Evolutionary conservation across 1,140 invertebrate genomes (phyloP), one percentile per base, ranked within the genome.

Genomic region (Aphelinus atriplicis): DNA sequence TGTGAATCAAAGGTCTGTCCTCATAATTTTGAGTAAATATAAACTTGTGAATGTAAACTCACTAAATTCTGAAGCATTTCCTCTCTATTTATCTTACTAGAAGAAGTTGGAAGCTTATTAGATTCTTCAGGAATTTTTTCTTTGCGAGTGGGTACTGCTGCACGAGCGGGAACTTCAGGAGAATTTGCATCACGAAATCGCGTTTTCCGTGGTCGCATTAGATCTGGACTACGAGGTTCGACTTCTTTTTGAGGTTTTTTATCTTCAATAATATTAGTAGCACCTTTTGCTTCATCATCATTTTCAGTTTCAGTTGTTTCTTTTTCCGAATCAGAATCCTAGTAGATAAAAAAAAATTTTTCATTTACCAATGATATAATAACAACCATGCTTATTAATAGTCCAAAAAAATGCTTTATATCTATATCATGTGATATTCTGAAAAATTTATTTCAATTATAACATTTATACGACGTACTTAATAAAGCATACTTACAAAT

Each of bases 401-500:
- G 55, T 60, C 45, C 7, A 66, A 68, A 48, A 68, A 57, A 57
- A 57, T 26, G 26, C 26, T 26, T 26, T 26, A 26, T 26, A 26
- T 26, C 26, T 26, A 26, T 26, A 26, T 26, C 26, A 26, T 26
- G 26, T 26, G 26, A 26, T 26, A 26, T 26, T 26, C 26, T 26
- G 26, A 26, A 66, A 61, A 75, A 51, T 69, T 66, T 75, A n/a
- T 9, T 53, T 26, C 26, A 26, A 26, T 26, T 26, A 26, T 26
- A 26, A 26, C 26, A 26, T 26, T 26, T 26, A 26, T 26, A 26
- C 26, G 26, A 26, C 26, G 26, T 26, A 26, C 26, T 26, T 26
- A 26, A 26, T 26, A 72, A 46, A 68, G 9, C 1, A 67, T 60
- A 90, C 92, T 91, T 90, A 95, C 94, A 91, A 95, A 96, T 92